Base-by-base conservation (phyloP, 1,140 invertebrate species). In the Zaprionus tsacasi region DNA sequence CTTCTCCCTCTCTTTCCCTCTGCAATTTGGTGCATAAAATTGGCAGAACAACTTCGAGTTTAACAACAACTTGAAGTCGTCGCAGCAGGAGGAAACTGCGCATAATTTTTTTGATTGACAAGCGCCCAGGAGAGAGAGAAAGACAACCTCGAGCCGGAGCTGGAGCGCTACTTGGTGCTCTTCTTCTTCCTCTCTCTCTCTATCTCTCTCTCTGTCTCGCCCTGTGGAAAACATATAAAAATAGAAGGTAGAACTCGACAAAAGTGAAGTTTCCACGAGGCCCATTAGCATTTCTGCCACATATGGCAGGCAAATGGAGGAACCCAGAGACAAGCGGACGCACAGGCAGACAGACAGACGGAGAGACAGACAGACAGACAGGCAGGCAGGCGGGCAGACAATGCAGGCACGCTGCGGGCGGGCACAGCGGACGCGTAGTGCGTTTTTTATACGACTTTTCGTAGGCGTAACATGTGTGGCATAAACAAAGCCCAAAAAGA, bases 391-490 rank as follows among this genome's bases (percentile, higher is more conserved):
- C 57, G 30, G 33, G 13, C 57, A 59, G 57, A 25, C 56, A 38
- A 25, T 48, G 36, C 12, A 12, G 17, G 12, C 38, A 58, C 56
- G 40, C 35, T 58, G 30, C 64, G 63, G 52, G 63, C 52, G 36
- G 52, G 52, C 52, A 6, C 0, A 55, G 36, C 67, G 69, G 72
- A 58, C 65, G 35, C 35, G 55, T 70, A 61, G 30, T 54, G 50
- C 56, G 68, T 65, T 76, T 76, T 76, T 76, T 76, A 70, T 76
- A 71, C 55, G 72, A 66, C 56, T 71, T 72, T 76, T 72, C 74
- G 74, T 76, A 76, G 74, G 74, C 74, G 74, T 76, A 76, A 72
- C 74, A 76, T 76, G 74, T 76, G 74, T 76, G 70, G 74, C 74
- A 76, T 72, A 76, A 76, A 76, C 73, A 76, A 76, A 65, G 60